Evolutionary conservation across 1,140 invertebrate species (phyloP).

Genomic region (Thalassaphorura encarpata): DNA sequence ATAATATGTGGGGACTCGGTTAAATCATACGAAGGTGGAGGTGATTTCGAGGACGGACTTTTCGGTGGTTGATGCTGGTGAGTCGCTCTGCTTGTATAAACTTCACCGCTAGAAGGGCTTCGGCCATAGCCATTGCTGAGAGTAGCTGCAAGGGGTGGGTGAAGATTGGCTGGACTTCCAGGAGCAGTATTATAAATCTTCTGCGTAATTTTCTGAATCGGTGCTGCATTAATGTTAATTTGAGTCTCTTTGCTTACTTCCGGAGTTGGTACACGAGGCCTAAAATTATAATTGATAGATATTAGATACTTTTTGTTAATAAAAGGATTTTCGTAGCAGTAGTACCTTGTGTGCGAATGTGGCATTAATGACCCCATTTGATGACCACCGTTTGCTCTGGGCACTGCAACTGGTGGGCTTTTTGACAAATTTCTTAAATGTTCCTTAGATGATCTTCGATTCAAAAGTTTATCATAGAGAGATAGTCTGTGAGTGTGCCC

Average conservation of each 20-base stretch:
- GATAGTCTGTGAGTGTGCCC: slow-evolving; percentile 52
- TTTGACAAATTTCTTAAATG: not conserved
- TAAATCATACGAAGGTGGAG: slow-evolving; percentile 1
- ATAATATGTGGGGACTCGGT: slow-evolving; percentile 12
- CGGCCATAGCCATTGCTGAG: not conserved
- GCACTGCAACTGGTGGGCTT: not conserved
- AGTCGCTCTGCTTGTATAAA: no score
- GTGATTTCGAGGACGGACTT: slow-evolving; percentile 4
- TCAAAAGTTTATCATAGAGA: slow-evolving; percentile 65
- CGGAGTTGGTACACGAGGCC: slow-evolving; percentile 72
- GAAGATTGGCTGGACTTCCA: no score
- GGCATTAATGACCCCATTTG: slow-evolving; percentile 14
- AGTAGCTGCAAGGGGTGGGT: not conserved
- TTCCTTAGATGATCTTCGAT: slow-evolving; percentile 53
- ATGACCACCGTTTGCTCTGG: not conserved
- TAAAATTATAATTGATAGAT: slow-evolving; percentile 23
- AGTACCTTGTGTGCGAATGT: slow-evolving; percentile 18
- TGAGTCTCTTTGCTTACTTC: slow-evolving; percentile 65
- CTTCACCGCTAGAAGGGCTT: no score
- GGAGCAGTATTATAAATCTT: not conserved
- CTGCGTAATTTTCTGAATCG: not conserved
- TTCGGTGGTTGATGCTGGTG: no score
- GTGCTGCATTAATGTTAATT: not conserved
- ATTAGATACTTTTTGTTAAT: not conserved
- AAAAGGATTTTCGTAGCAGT: not conserved